Evolutionary conservation across 2,113 vertebrate species (phyloP).

Genomic region (Azemiops feae): DNA sequence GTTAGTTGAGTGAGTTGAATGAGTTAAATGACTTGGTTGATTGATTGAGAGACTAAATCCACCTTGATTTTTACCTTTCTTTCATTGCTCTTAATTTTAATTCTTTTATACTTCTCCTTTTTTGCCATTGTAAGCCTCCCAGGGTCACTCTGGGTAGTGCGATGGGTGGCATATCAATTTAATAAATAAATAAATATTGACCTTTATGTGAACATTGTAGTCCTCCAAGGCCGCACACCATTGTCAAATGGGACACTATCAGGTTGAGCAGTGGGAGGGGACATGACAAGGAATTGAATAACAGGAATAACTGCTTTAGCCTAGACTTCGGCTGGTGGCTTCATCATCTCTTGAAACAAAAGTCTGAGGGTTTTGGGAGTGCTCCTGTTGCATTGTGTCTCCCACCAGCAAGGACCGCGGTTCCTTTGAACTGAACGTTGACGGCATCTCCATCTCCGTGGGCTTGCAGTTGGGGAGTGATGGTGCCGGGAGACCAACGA

Average conservation of each 20-base stretch:
- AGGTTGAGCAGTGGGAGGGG: background rate
- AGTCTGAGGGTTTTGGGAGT: too few relatives aligned
- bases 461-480: conserved; percentile 48
- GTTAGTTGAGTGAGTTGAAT: background rate
- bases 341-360: background rate
- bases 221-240: background rate
- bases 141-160: background rate
- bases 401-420: conserved; percentile 32
- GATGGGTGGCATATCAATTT: background rate
- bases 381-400: background rate
- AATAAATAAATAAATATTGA: background rate
- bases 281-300: background rate
- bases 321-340: background rate
- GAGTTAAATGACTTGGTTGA: background rate
- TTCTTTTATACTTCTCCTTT: background rate
- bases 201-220: background rate
- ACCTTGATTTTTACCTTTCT: background rate
- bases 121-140: background rate
- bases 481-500: conserved; percentile 30
- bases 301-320: background rate
- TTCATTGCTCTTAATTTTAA: background rate
- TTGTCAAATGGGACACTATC: background rate
- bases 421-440: conserved; percentile 35
- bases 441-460: conserved; percentile 39
- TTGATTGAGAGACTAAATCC: background rate